These are phyloP conservation scores for Dolichallabes microphthalmus DNA, from an alignment of 2,113 vertebrate genomes.

Conservation along the genomic window DNA sequence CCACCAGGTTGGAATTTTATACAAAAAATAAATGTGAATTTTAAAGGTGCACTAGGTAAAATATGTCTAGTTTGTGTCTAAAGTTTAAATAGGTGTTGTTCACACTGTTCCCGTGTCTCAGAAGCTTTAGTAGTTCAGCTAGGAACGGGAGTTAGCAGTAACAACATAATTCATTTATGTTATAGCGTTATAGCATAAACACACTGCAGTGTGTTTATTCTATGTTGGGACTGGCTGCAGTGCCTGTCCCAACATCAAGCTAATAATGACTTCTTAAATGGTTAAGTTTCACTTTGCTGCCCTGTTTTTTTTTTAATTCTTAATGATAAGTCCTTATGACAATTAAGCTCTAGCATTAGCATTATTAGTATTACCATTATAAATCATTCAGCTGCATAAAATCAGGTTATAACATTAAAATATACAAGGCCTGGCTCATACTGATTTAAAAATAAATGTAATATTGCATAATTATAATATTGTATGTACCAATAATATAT, in stretches of 20 bases:
- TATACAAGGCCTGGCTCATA: too few relatives aligned
- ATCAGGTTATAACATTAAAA: too few relatives aligned
- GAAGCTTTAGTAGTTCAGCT: background rate
- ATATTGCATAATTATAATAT: too few relatives aligned
- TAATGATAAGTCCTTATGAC: background rate
- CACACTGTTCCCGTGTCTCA: background rate
- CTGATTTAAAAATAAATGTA: too few relatives aligned
- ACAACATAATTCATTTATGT: too few relatives aligned
- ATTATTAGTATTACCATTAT: background rate
- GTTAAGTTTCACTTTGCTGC: background rate
- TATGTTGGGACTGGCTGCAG: too few relatives aligned
- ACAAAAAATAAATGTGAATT: background rate
- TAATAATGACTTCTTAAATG: background rate
- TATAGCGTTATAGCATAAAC: background rate
- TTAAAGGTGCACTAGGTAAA: background rate
- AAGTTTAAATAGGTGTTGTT: background rate
- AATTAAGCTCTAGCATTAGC: background rate
- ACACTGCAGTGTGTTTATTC: too few relatives aligned
- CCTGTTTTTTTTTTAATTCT: background rate
- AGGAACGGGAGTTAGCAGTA: background rate
- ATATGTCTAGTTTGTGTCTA: background rate
- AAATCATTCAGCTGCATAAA: too few relatives aligned
- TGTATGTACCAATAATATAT: too few relatives aligned
- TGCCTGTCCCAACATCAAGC: background rate
- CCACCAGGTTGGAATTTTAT: too few relatives aligned